These are phyloP conservation scores for Hydrophis major DNA, from an alignment of 2,797 vertebrate species.

Conservation along the genomic window DNA sequence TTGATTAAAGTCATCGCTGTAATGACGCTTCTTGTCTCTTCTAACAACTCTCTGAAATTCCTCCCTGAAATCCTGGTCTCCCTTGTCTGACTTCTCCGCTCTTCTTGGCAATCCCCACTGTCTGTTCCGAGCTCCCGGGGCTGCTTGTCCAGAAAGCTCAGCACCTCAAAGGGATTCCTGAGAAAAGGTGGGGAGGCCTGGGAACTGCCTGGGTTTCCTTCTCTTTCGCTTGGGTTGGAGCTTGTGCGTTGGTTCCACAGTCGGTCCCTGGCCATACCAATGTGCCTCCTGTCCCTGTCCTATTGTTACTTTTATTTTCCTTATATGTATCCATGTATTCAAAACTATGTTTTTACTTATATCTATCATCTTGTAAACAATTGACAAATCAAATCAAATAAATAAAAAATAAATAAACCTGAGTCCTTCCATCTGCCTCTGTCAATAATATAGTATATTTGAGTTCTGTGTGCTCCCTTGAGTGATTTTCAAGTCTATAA, in stretches of 20 bases:
- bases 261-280: not conserved
- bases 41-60: not conserved
- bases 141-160: not conserved
- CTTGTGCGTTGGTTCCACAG: not conserved
- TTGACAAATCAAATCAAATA: too few relatives aligned
- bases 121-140: not conserved
- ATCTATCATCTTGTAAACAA: too few relatives aligned
- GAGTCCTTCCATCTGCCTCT: not conserved
- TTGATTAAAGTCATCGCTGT: not conserved
- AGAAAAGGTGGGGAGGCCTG: not conserved
- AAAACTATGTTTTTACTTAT: too few relatives aligned
- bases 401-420: too few relatives aligned
- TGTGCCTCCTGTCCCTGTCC: too few relatives aligned
- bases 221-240: not conserved
- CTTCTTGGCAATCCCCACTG: not conserved
- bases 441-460: not conserved
- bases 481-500: not conserved
- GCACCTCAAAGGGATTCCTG: not conserved
- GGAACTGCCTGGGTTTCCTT: not conserved
- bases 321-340: too few relatives aligned
- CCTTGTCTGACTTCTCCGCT: not conserved
- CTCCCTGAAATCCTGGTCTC: not conserved
- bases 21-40: not conserved
- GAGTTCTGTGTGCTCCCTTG: not conserved
- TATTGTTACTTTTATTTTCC: too few relatives aligned